A percentile compares a stretch with the other conserved stretches of the same genome.
phyloP scores from a whole-genome alignment of 2,113 vertebrate species.

The Hylia prasina region DNA sequence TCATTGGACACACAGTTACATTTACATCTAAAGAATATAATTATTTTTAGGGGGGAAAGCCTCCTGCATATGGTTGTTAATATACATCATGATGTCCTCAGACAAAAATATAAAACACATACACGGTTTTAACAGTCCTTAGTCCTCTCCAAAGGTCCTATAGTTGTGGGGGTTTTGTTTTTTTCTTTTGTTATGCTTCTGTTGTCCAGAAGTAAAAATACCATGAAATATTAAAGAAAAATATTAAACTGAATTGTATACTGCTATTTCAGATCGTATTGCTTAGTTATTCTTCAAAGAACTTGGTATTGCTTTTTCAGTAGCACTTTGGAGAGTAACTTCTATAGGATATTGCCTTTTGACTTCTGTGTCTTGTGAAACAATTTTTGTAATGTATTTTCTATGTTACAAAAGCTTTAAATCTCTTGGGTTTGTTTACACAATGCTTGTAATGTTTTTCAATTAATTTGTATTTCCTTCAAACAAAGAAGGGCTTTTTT shows the following conservation, averaged over 20 bases:
- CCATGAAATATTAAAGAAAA: background rate
- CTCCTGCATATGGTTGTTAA: background rate
- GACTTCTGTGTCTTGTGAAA: background rate
- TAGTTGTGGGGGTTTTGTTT: background rate
- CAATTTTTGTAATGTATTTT: background rate
- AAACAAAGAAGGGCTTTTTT: background rate
- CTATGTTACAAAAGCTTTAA: conserved; percentile 14
- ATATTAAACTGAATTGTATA: background rate
- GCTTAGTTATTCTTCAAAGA: background rate
- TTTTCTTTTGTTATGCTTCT: background rate
- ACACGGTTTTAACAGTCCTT: background rate
- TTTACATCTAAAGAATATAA: background rate
- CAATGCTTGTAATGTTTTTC: conserved; percentile 3
- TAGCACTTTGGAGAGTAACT: conserved; percentile 22
- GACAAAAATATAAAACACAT: background rate
- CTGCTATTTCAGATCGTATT: background rate
- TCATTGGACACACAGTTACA: background rate
- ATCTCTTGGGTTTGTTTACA: conserved; percentile 37
- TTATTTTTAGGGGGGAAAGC: background rate
- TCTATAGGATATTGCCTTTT: background rate
- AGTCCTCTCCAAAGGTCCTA: background rate
- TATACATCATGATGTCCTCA: background rate
- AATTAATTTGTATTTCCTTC: conserved; percentile 5
- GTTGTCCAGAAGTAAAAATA: background rate
- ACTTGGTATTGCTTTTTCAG: background rate